phyloP scores from a whole-genome alignment of 2,888 invertebrate genomes.

The Harpalus rufipes region DNA sequence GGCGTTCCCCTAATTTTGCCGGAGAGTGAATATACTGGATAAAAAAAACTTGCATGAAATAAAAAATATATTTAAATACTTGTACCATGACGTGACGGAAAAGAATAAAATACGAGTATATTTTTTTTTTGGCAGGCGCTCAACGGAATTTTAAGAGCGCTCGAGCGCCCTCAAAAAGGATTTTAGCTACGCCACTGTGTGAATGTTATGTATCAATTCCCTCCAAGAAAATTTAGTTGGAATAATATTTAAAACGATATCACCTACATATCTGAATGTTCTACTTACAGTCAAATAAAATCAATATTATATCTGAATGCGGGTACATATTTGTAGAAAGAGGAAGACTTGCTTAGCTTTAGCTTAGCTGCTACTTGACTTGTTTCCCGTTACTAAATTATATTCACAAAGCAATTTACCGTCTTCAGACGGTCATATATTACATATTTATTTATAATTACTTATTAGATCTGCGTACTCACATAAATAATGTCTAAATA shows the following conservation, averaged over 20 bases:
- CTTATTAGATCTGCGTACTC: neutral
- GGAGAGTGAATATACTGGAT: too few species aligned
- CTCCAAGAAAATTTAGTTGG: neutral
- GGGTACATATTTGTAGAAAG: constrained; percentile 46
- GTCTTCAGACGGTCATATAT: constrained; percentile 31
- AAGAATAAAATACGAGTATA: too few species aligned
- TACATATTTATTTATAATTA: constrained; percentile 44
- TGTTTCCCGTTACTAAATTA: constrained; percentile 55
- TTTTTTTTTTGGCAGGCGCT: too few species aligned
- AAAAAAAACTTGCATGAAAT: too few species aligned
- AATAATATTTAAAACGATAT: constrained; percentile 1
- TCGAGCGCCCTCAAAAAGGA: too few species aligned
- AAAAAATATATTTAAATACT: too few species aligned
- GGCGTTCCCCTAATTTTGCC: too few species aligned
- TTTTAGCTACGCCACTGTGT: too few species aligned
- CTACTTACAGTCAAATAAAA: constrained; percentile 49
- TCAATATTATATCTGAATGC: constrained; percentile 58
- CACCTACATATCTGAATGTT: neutral
- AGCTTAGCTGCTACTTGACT: constrained; percentile 17
- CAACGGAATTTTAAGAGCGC: too few species aligned
- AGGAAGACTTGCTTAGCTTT: constrained; percentile 11
- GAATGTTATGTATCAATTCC: too few species aligned
- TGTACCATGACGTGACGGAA: too few species aligned
- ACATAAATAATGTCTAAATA: constrained; percentile 31
- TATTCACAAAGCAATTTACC: constrained; percentile 54